Evolutionary conservation across 2,888 invertebrate genomes (phyloP).

Genomic region (Agonopterix alstromeriana): DNA sequence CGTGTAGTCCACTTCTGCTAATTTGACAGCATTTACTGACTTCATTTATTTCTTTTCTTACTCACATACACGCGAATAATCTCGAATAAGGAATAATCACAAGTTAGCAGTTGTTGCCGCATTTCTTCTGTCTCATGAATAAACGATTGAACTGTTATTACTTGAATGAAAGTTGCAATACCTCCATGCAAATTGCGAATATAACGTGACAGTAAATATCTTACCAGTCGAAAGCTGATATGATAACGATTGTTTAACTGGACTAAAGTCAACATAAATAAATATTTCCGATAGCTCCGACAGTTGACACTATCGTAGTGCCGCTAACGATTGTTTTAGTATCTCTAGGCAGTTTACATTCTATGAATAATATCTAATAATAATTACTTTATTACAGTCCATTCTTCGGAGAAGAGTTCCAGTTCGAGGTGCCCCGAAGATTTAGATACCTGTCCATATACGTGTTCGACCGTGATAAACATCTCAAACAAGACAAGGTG

Average conservation of each 20-base stretch:
- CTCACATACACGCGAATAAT: background rate
- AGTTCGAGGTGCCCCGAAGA: slow-evolving; percentile 92
- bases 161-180: slow-evolving; percentile 20
- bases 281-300: slow-evolving; percentile 32
- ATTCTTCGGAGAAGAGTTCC: slow-evolving; percentile 95
- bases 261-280: slow-evolving; percentile 30
- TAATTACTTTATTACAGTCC: slow-evolving; percentile 78
- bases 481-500: slow-evolving; percentile 89
- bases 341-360: background rate
- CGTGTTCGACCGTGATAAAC: slow-evolving; percentile 90
- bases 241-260: slow-evolving; percentile 36
- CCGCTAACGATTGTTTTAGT: no score
- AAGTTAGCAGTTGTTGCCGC: no score
- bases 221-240: slow-evolving; percentile 32
- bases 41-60: slow-evolving; percentile 5
- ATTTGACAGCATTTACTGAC: slow-evolving; percentile 12
- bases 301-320: slow-evolving; percentile 21
- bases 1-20: slow-evolving; percentile 7
- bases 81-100: no score
- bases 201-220: slow-evolving; percentile 31
- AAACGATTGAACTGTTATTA: background rate
- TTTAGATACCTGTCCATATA: slow-evolving; percentile 93
- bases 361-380: background rate
- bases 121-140: no score
- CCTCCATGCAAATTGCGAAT: slow-evolving; percentile 36